A percentile compares a stretch with the other conserved stretches of the same genome.
Conservation (phyloP, 2,888 invertebrate species). For the Agriopis marginaria region DNA sequence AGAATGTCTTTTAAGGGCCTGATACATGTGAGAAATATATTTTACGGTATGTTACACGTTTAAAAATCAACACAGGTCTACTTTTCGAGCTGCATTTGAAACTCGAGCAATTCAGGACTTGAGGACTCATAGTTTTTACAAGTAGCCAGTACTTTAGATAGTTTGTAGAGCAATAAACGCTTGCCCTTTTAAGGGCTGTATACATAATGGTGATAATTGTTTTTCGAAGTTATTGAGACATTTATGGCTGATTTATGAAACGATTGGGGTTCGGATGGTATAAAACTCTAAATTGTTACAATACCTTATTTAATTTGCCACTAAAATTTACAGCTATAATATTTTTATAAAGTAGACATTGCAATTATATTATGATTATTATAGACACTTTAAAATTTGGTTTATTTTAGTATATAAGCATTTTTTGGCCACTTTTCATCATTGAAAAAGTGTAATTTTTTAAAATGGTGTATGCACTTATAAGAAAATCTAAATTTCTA, state of each 20-base stretch:
- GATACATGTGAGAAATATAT: constrained; percentile 61
- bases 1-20: constrained; percentile 43
- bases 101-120: constrained; percentile 13
- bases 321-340: neutral
- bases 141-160: neutral
- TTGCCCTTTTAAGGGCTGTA: constrained; percentile 21
- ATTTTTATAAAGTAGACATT: too few species aligned
- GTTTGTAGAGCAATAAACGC: constrained; percentile 23
- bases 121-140: constrained; percentile 12
- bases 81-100: constrained; percentile 51
- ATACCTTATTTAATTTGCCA: neutral
- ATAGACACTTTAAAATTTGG: neutral
- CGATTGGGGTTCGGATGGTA: neutral
- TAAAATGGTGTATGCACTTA: neutral
- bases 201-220: constrained; percentile 17
- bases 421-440: too few species aligned
- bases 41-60: constrained; percentile 63
- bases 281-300: constrained; percentile 5
- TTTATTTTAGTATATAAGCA: neutral
- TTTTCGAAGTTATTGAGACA: constrained; percentile 33
- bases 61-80: constrained; percentile 60
- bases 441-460: neutral
- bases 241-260: constrained; percentile 24
- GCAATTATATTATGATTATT: too few species aligned
- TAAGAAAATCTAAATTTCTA: constrained; percentile 2